Base-by-base conservation (phyloP, 2,888 invertebrate species). In the Opisthograptis luteolata region DNA sequence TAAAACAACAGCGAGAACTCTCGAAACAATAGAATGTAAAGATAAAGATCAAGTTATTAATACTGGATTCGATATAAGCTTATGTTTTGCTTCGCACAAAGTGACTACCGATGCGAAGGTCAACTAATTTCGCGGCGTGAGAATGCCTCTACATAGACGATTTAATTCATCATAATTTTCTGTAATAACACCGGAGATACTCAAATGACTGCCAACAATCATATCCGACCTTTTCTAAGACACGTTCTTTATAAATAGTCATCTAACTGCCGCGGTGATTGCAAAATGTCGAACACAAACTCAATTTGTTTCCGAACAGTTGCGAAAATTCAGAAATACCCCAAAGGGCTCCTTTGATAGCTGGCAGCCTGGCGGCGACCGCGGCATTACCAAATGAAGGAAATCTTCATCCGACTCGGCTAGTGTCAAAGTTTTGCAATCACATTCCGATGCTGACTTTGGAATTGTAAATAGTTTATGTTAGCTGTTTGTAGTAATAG, bases 211-310 rank as follows among this genome's bases (percentile, higher is more conserved):
- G 81, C 77, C 82, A 75, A 86, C 85, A 88, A 90, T 89, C 89
- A 89, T 85, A 88, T 87, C 71, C 87, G 87, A 90, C 90, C 89
- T 90, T 90, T 89, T 81, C 83, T 78, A 72, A 87, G 84, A 87
- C 87, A 89, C 87, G 87, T 87, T 87, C 82, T 84, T 87, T 87
- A 87, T 89, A 87, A 86, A 88, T 85, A 87, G 87, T 87, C 85
- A 81, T 87, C 85, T 85, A 81, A 85, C 80, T 82, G 81, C 83
- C 64, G 64, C 81, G 74, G 81, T 84, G 84, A 84, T 88, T 86
- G 83, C 84, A 79, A 87, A 88, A 88, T 88, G 87, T 87, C 86
- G 85, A 85, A 88, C 87, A 86, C 85, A 85, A 88, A 84, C 80
- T 85, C 86, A 77, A 86, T 86, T 87, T 82, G 81, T 84, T 87